Evolutionary conservation across 2,888 invertebrate genomes (phyloP), one percentile per base, ranked within the genome.

Genomic region (Neoascia interrupta): DNA sequence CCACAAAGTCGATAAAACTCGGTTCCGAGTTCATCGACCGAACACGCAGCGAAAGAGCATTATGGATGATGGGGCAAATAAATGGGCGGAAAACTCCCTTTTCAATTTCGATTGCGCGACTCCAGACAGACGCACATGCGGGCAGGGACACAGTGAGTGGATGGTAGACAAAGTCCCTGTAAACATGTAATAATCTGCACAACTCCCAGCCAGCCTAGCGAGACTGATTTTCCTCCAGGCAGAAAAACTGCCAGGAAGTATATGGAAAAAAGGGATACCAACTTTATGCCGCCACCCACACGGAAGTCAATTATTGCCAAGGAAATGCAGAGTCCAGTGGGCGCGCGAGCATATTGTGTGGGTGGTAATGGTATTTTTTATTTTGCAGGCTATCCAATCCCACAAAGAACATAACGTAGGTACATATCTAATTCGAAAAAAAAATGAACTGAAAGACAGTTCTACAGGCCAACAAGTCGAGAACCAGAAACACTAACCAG

Each of bases 61-160:
- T 31, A 54, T 21, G 39, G 53, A 26, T 53, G 31, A 31, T 4
- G 4, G 16, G 36, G 39, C 47, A 39, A 39, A 54, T 10, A 58
- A 28, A 60, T 61, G 76, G 47, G 54, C 28, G 75, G 56, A 63
- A 69, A 76, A 76, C 51, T 64, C 63, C 63, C 56, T 70, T 76
- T 76, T 76, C 53, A 70, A 54, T 70, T 76, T 64, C 70, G 37
- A 64, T 76, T 58, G 64, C 76, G 45, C 70, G 45, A 60, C 39
- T 49, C 41, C 49, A 54, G 47, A 43, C 70, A 70, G 37, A 56
- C 39, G 63, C 61, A 56, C 56, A 31, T 37, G n/a, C n/a, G n/a
- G n/a, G n/a, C n/a, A n/a, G n/a, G 49, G 47, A 63, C 37, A 72
- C 72, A 66, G 61, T 68, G 56, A 19, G 15, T 10, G 13, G 16